Base-by-base conservation (phyloP, 2,888 invertebrate species). In the Acleris cristana region DNA sequence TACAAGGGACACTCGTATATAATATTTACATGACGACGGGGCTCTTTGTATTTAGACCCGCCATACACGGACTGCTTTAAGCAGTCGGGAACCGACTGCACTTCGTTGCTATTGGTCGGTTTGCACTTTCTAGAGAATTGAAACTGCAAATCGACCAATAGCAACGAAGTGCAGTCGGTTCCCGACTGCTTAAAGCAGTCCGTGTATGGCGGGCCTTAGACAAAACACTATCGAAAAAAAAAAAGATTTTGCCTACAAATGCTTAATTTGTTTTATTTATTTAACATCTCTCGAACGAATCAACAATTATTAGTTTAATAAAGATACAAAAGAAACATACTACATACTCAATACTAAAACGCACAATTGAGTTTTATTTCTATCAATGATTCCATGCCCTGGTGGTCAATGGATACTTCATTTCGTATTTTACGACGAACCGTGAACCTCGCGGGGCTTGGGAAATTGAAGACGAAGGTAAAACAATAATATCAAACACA, bases 341-440 rank as follows among this genome's bases (percentile, higher is more conserved):
- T 2, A 45, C 16, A 44, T 21, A 21, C 40, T 44, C 44, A n/a
- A 59, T 49, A 59, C 34, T 26, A 34, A 49, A 26, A 30, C 23
- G 49, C 48, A 8, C 30, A 18, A 62, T 55, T 54, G 26, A 26
- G 18, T 48, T 21, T 64, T 51, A 51, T 56, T 58, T 52, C n/a
- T 26, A 64, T 64, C 45, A 58, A 45, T 52, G 30, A 64, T 51
- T 53, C 40, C 52, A 52, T 52, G 40, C 64, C 26, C 57, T 6
- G 30, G 26, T 56, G 58, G 52, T 53, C 65, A 59, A 58, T 58
- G 57, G 45, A 18, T 65, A 48, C 53, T 53, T 48, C 34, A 59
- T 65, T 45, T 30, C n/a, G n/a, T 65, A 60, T 34, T 65, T 60
- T 55, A 55, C 34, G 45, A 49, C 52, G 48, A 23, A 16, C 58